Percentiles rank a stretch among this genome's conserved stretches.
phyloP scores from a whole-genome alignment of 1,140 invertebrate genomes.

The Eupristina koningsbergeri region DNA sequence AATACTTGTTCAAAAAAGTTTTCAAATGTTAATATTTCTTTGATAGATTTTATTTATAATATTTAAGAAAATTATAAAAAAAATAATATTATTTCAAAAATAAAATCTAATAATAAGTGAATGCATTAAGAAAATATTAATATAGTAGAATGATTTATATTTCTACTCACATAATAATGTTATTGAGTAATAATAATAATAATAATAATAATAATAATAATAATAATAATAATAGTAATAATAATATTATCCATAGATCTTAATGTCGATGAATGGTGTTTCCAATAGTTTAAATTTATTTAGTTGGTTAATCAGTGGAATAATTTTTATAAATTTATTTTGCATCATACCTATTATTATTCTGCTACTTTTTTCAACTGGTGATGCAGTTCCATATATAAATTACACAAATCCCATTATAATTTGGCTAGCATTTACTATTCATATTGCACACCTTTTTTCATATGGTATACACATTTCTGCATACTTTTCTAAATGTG shows the following conservation, averaged over 20 bases:
- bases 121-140: too few relatives aligned
- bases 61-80: too few relatives aligned
- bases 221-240: too few relatives aligned
- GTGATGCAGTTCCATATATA: conserved; percentile 62
- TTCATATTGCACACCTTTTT: conserved; percentile 62
- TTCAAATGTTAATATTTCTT: too few relatives aligned
- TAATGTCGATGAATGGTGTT: conserved; percentile 70
- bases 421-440: conserved; percentile 64
- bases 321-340: conserved; percentile 37
- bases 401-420: conserved; percentile 66
- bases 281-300: conserved; percentile 64
- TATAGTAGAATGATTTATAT: too few relatives aligned
- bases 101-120: too few relatives aligned
- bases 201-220: too few relatives aligned
- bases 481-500: conserved; percentile 66
- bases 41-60: too few relatives aligned
- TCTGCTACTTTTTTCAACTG: not conserved
- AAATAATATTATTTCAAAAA: too few relatives aligned
- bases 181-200: too few relatives aligned
- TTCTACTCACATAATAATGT: too few relatives aligned
- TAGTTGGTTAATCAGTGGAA: conserved; percentile 66
- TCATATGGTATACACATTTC: conserved; percentile 67
- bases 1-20: too few relatives aligned
- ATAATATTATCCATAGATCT: conserved; percentile 58
- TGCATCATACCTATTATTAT: conserved; percentile 13